Conservation (phyloP, 1,140 invertebrate species). For the Venturia canescens region DNA sequence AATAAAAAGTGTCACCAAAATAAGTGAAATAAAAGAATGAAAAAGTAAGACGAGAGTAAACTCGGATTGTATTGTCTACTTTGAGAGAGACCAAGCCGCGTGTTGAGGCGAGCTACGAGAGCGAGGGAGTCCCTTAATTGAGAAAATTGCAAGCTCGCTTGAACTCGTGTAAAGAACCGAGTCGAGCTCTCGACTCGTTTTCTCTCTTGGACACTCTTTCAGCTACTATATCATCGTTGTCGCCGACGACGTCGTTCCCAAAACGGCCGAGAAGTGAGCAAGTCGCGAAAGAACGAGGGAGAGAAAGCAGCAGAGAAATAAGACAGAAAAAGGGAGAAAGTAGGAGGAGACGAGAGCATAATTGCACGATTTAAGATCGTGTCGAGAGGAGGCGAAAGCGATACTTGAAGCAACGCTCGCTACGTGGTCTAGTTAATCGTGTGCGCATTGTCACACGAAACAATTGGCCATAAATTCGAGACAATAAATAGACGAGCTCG, state of each 20-base stretch:
- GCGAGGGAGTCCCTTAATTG: slow-evolving; percentile 28
- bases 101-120: background rate
- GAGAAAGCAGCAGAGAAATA: background rate
- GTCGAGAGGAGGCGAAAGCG: slow-evolving; percentile 34
- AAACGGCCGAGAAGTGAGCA: slow-evolving; percentile 1
- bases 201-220: background rate
- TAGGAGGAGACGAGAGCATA: slow-evolving; percentile 40
- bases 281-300: slow-evolving; percentile 4
- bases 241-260: slow-evolving; percentile 29
- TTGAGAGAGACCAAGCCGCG: background rate
- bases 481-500: background rate
- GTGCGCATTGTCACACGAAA: slow-evolving; percentile 7
- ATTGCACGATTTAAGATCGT: slow-evolving; percentile 39
- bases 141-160: slow-evolving; percentile 40
- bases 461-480: background rate
- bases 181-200: slow-evolving; percentile 23
- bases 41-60: background rate
- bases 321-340: background rate
- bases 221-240: slow-evolving; percentile 33
- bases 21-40: slow-evolving; percentile 1
- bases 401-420: slow-evolving; percentile 33
- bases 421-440: slow-evolving; percentile 41
- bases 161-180: slow-evolving; percentile 21
- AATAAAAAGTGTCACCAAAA: background rate
- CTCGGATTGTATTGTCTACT: slow-evolving; percentile 13